phyloP scores from a whole-genome alignment of 2,113 vertebrate genomes.

The Puma concolor region DNA sequence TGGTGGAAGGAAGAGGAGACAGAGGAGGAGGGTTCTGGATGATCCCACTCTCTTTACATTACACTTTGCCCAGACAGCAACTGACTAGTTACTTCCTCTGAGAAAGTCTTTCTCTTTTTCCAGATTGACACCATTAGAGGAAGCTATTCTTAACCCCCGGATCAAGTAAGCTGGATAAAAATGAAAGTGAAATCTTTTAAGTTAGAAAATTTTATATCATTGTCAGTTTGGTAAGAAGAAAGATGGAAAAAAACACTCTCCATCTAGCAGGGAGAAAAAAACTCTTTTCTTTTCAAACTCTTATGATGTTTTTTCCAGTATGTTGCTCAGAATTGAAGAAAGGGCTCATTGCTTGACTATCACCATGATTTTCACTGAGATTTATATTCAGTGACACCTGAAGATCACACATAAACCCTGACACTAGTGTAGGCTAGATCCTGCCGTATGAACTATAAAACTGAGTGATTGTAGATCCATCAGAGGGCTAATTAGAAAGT shows the following conservation, averaged over 20 bases:
- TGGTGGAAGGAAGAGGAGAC: slow-evolving; percentile 67
- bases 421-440: slow-evolving; percentile 48
- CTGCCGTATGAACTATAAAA: not conserved
- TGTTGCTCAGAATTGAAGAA: slow-evolving; percentile 64
- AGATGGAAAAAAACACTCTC: not conserved
- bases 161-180: slow-evolving; percentile 75
- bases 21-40: slow-evolving; percentile 74
- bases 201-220: slow-evolving; percentile 74
- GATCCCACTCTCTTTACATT: slow-evolving; percentile 68
- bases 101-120: slow-evolving; percentile 68
- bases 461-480: not conserved
- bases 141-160: slow-evolving; percentile 73
- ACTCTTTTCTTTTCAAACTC: slow-evolving; percentile 57
- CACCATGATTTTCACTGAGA: slow-evolving; percentile 67
- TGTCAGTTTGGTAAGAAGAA: slow-evolving; percentile 71
- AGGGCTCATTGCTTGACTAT: slow-evolving; percentile 68
- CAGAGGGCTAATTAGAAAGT: slow-evolving; percentile 61
- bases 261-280: slow-evolving; percentile 53
- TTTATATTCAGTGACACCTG: slow-evolving; percentile 69
- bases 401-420: slow-evolving; percentile 65
- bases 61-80: slow-evolving; percentile 40
- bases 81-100: slow-evolving; percentile 67
- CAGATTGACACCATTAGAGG: slow-evolving; percentile 74
- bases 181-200: slow-evolving; percentile 76
- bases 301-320: slow-evolving; percentile 59